These are phyloP conservation scores for Nysson spinosus DNA, from an alignment of 2,888 invertebrate genomes.

Conservation along the genomic window DNA sequence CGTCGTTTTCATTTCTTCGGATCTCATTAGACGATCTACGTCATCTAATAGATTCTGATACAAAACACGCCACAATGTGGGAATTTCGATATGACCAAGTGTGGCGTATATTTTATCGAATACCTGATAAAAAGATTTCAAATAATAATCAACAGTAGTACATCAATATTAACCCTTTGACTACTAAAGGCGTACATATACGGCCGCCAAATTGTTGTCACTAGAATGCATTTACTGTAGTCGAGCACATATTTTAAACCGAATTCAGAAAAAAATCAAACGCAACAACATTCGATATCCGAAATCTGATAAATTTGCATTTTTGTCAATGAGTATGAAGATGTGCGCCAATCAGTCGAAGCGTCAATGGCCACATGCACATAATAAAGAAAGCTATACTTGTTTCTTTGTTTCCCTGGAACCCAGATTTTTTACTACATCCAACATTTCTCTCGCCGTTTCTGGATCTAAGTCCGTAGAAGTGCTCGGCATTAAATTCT, in stretches of 20 bases:
- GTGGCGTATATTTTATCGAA: constrained; percentile 61
- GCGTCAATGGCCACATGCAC: too few species aligned
- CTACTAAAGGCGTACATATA: too few species aligned
- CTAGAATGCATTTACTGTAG: too few species aligned
- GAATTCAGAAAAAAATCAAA: too few species aligned
- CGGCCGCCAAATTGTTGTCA: too few species aligned
- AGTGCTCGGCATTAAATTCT: constrained; percentile 65
- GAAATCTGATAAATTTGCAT: too few species aligned
- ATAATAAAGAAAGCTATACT: too few species aligned
- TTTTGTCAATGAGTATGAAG: too few species aligned
- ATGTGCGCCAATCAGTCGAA: too few species aligned
- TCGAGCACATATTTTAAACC: too few species aligned
- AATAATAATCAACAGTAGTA: constrained; percentile 5
- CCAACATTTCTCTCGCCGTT: constrained; percentile 61
- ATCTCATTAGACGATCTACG: constrained; percentile 61
- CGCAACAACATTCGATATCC: too few species aligned
- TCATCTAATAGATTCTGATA: constrained; percentile 60
- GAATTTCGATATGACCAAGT: constrained; percentile 60
- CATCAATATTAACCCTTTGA: too few species aligned
- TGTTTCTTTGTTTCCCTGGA: constrained; percentile 65
- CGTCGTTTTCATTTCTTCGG: constrained; percentile 31
- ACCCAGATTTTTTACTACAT: constrained; percentile 61
- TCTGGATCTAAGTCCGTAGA: constrained; percentile 59
- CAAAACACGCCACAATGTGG: constrained; percentile 66
- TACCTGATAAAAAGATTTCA: constrained; percentile 53